Evolutionary conservation across 2,113 vertebrate species (phyloP).

Genomic region (Antechinus flavipes): DNA sequence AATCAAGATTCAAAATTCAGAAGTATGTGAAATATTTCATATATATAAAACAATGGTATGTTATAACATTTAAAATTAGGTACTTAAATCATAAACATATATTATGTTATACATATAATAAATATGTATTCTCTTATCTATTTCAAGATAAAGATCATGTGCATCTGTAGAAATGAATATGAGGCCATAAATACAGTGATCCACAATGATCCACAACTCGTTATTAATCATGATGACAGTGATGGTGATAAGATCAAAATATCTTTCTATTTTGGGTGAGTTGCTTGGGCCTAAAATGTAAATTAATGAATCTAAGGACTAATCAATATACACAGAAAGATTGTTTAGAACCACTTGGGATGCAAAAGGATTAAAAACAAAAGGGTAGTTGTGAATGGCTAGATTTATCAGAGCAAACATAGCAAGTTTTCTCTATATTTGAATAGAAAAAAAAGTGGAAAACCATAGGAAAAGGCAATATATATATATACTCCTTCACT

Average conservation of each 20-base stretch:
- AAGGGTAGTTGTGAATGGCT: background rate
- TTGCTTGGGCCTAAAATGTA: background rate
- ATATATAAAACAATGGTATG: background rate
- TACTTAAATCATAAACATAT: background rate
- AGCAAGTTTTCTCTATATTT: conserved; percentile 32
- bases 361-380: background rate
- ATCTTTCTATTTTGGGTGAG: background rate
- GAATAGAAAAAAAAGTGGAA: conserved; percentile 34
- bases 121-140: background rate
- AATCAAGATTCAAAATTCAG: background rate
- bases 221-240: background rate
- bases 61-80: background rate
- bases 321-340: background rate
- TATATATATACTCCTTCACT: conserved; percentile 9
- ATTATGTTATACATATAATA: background rate
- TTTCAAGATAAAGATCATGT: background rate
- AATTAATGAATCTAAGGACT: conserved; percentile 2
- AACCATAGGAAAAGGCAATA: conserved; percentile 3
- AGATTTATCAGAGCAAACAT: conserved; percentile 4
- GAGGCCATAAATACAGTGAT: background rate
- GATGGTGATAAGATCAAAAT: background rate
- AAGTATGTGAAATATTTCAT: background rate
- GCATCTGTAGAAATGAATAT: background rate
- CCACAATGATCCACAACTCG: conserved; percentile 13
- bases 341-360: background rate